These are phyloP conservation scores for Monochamus saltuarius DNA, from an alignment of 1,140 invertebrate species.

Conservation along the genomic window DNA sequence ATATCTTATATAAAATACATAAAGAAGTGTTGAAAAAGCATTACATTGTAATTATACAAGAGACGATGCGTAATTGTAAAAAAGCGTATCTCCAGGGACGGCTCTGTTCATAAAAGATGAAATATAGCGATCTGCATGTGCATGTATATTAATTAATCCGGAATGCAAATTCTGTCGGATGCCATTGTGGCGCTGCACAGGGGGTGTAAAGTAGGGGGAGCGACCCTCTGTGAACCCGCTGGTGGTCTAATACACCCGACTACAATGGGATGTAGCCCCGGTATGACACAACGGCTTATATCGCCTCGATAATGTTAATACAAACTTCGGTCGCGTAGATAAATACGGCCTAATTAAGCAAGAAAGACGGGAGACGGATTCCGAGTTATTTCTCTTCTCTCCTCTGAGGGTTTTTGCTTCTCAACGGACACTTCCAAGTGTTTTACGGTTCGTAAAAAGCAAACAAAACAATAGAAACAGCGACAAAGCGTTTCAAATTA, in stretches of 20 bases:
- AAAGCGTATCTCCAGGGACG: neutral
- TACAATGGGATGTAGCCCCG: slow-evolving; percentile 38
- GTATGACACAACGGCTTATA: slow-evolving; percentile 40
- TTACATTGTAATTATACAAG: neutral
- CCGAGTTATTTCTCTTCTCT: too few relatives aligned
- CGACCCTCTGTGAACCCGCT: slow-evolving; percentile 45
- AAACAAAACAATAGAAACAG: too few relatives aligned
- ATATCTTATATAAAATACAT: too few relatives aligned
- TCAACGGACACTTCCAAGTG: too few relatives aligned
- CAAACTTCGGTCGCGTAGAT: slow-evolving; percentile 12
- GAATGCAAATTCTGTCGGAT: slow-evolving; percentile 41
- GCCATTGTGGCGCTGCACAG: slow-evolving; percentile 40
- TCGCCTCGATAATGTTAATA: slow-evolving; percentile 40
- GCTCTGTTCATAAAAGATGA: slow-evolving; percentile 19
- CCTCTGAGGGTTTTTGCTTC: too few relatives aligned
- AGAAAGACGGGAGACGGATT: too few relatives aligned
- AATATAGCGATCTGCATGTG: slow-evolving; percentile 20
- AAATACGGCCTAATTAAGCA: too few relatives aligned
- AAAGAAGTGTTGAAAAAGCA: neutral
- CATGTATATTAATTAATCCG: slow-evolving; percentile 42
- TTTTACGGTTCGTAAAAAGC: too few relatives aligned
- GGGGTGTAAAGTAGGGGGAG: slow-evolving; percentile 36
- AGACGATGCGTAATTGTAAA: neutral
- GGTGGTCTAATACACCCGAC: slow-evolving; percentile 44
- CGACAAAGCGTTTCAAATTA: too few relatives aligned